Base-by-base conservation (phyloP, 1,140 invertebrate species). In the Habropoda laboriosa region DNA sequence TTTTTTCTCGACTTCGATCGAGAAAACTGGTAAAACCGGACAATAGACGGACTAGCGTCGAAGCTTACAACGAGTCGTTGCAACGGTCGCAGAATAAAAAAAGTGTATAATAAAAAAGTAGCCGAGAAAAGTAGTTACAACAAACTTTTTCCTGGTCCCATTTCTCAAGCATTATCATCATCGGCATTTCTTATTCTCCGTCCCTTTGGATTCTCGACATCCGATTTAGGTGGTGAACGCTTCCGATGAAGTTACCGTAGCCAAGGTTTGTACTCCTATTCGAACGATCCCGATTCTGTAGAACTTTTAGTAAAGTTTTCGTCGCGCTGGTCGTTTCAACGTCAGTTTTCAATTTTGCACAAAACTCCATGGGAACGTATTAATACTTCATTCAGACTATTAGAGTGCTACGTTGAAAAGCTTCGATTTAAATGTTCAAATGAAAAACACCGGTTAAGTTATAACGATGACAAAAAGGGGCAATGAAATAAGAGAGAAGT, bases 121-220 rank as follows among this genome's bases (percentile, higher is more conserved):
- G 76, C 57, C 35, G 78, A 66, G 79, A 84, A 81, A 85, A 51
- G 74, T 85, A 79, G 72, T 85, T 78, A 79, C 76, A 58, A 86
- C 57, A 85, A 81, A 82, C 76, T 72, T 82, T 76, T 87, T 86
- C 80, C 85, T 88, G 87, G 87, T 88, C 85, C 87, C 87, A 85
- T 86, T 81, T 86, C 82, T 87, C 85, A 85, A 87, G 47, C 81
- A 84, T 72, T 82, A 86, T 84, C 71, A 58, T 63, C 77, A 49
- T 58, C 55, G 80, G 76, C 68, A 58, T 73, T 80, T 60, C 55
- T 58, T 71, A 71, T 47, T n/a, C 21, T 30, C 24, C 49, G 16
- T 32, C n/a, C 18, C 18, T 35, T 38, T 49, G 16, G 47, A 51
- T 77, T 58, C 35, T 24, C 55, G 63, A 67, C 57, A 53, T 58